Evolutionary conservation across 2,113 vertebrate species (phyloP).

Genomic region (Corynorhinus townsendii): DNA sequence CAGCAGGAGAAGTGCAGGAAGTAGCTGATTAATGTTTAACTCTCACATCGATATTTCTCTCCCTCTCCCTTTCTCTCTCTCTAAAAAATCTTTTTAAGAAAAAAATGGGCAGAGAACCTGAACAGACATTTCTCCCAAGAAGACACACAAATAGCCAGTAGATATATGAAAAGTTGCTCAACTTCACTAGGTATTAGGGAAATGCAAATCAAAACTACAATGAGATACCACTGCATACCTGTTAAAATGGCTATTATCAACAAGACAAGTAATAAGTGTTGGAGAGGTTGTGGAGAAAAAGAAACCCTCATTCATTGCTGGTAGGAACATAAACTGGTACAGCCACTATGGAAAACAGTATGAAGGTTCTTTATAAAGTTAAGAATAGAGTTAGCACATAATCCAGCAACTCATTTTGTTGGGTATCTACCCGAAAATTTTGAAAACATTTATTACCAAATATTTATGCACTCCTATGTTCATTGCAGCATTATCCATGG

Average conservation of each 20-base stretch:
- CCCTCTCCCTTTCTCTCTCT: not conserved
- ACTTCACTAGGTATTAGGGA: not conserved
- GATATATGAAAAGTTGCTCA: not conserved
- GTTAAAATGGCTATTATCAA: not conserved
- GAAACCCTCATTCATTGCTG: not conserved
- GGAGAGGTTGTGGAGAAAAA: not conserved
- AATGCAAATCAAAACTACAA: not conserved
- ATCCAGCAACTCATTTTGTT: not conserved
- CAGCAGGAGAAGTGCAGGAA: not conserved
- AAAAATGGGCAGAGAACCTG: not conserved
- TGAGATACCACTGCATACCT: not conserved
- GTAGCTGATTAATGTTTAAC: not conserved
- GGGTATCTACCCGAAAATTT: not conserved
- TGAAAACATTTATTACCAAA: not conserved
- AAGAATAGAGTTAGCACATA: not conserved
- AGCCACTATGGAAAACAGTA: not conserved
- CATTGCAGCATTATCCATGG: not conserved
- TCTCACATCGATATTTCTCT: not conserved
- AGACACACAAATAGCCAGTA: not conserved
- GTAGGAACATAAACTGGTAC: not conserved
- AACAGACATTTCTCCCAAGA: not conserved
- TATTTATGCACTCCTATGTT: not conserved
- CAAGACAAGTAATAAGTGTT: not conserved
- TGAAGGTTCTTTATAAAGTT: not conserved
- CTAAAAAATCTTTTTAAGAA: not conserved